These are phyloP conservation scores for Dasyprocta punctata DNA, from an alignment of 2,113 vertebrate genomes.

Conservation along the genomic window DNA sequence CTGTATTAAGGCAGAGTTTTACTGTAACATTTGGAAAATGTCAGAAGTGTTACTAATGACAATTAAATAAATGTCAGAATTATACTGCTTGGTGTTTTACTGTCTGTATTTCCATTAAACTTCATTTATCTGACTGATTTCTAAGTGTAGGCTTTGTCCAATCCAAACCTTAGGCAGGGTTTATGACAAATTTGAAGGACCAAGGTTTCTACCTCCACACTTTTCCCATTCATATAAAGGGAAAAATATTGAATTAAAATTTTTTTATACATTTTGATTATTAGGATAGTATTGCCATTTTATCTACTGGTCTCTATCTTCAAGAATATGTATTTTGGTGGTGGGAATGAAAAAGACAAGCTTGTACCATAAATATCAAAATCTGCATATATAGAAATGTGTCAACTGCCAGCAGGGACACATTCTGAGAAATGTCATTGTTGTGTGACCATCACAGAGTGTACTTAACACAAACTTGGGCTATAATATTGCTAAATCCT, in stretches of 20 bases:
- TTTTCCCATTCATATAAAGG: neutral
- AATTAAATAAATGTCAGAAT: conserved; percentile 67
- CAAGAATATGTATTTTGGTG: neutral
- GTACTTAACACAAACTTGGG: neutral
- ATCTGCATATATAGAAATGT: neutral
- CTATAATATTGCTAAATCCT: neutral
- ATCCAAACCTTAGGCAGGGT: neutral
- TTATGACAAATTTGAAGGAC: neutral
- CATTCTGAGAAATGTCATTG: neutral
- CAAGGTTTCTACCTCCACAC: neutral
- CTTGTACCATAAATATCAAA: neutral
- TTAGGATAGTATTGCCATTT: neutral
- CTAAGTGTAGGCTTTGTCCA: neutral
- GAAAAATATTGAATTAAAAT: neutral
- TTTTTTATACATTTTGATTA: neutral
- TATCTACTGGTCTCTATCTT: neutral
- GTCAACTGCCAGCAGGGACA: neutral
- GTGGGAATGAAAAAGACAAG: neutral
- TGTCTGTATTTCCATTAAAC: conserved; percentile 5
- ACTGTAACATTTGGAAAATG: conserved; percentile 25
- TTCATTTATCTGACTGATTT: conserved; percentile 16
- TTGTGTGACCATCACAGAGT: neutral
- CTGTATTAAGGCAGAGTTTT: conserved; percentile 55
- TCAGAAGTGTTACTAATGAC: conserved; percentile 23
- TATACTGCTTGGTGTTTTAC: neutral